A percentile compares a stretch with the other conserved stretches of the same genome.
Evolutionary conservation across 2,888 invertebrate species (phyloP).

Genomic region (Melanophora roralis): DNA sequence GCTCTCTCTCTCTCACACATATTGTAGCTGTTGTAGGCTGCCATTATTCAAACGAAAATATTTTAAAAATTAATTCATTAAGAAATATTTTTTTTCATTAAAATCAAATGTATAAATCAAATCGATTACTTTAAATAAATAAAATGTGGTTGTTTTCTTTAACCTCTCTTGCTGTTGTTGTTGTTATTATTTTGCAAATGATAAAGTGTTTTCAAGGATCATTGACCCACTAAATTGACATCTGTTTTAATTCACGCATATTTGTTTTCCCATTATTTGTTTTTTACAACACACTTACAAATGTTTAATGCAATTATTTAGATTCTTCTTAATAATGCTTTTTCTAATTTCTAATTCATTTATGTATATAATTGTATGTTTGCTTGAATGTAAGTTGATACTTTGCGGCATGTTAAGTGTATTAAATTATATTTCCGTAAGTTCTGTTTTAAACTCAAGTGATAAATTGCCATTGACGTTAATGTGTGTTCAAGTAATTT

Average conservation of each 20-base stretch:
- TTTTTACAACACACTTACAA: background rate
- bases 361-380: too few relatives aligned
- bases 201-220: slow-evolving; percentile 57
- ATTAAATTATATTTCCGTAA: slow-evolving; percentile 11
- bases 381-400: background rate
- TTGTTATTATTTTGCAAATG: slow-evolving; percentile 22
- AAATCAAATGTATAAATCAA: background rate
- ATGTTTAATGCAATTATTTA: slow-evolving; percentile 13
- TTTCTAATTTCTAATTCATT: background rate
- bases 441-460: slow-evolving; percentile 23
- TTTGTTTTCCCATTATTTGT: slow-evolving; percentile 16
- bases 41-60: background rate
- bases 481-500: slow-evolving; percentile 41
- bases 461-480: slow-evolving; percentile 50
- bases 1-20: background rate
- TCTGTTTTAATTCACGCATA: slow-evolving; percentile 63
- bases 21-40: slow-evolving; percentile 1
- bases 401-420: background rate
- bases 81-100: slow-evolving; percentile 19
- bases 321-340: background rate
- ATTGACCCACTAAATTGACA: slow-evolving; percentile 62
- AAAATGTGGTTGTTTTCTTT: slow-evolving; percentile 4
- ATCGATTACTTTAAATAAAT: slow-evolving; percentile 21
- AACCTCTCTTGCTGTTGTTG: background rate
- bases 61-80: slow-evolving; percentile 25